Conservation (phyloP, 2,113 vertebrate species). For the Daubentonia madagascariensis region DNA sequence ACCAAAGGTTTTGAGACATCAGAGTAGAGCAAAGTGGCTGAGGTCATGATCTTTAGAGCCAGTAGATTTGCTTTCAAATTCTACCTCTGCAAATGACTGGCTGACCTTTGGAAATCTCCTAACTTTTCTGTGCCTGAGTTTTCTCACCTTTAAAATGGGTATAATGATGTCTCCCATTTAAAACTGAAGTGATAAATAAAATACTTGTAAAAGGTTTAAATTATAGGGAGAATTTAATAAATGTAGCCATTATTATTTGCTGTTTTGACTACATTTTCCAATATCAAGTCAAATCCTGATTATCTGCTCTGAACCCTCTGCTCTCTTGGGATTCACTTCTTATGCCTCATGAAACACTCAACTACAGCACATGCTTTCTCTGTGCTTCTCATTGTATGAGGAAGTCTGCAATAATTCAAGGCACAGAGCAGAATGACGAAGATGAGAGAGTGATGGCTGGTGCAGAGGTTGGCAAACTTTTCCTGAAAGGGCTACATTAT, state of each 20-base stretch:
- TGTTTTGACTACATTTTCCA: neutral
- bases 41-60: rapidly evolving
- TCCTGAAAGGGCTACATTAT: neutral
- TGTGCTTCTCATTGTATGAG: neutral
- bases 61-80: neutral
- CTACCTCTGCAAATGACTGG: neutral
- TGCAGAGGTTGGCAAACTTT: rapidly evolving
- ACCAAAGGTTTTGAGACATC: neutral
- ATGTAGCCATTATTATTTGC: neutral
- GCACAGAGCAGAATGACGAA: too few species aligned
- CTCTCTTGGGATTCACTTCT: neutral
- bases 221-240: neutral
- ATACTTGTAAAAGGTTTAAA: neutral
- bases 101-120: neutral
- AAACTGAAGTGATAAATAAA: neutral
- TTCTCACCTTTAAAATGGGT: neutral
- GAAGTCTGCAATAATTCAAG: neutral
- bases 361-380: neutral
- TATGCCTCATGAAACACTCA: neutral
- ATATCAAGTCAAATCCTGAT: neutral
- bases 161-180: neutral
- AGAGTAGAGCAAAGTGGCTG: neutral
- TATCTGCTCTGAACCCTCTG: too few species aligned
- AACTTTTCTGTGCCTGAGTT: neutral
- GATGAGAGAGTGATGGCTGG: neutral